Evolutionary conservation across 2,113 vertebrate species (phyloP).

Genomic region (Aegypius monachus): DNA sequence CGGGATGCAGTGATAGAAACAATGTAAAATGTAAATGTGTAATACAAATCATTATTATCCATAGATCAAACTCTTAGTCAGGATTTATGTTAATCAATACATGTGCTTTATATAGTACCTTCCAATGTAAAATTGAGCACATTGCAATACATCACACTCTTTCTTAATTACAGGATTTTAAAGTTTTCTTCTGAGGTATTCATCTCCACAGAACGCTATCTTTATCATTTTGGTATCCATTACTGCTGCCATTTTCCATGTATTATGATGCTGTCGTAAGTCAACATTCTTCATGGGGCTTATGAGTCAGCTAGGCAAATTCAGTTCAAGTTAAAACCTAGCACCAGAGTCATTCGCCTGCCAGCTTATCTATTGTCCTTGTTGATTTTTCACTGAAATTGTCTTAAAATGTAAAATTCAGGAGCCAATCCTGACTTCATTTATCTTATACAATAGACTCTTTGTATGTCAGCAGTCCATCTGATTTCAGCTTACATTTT

Average conservation of each 20-base stretch:
- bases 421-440: not conserved
- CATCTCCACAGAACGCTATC: not conserved
- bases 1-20: not conserved
- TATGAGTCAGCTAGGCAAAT: not conserved
- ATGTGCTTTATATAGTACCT: not conserved
- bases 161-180: constrained; percentile 12
- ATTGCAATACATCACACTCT: not conserved
- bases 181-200: constrained; percentile 16
- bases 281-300: not conserved
- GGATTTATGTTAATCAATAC: constrained; percentile 46
- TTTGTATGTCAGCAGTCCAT: not conserved
- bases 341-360: not conserved
- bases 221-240: constrained; percentile 7
- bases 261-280: not conserved
- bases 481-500: not conserved
- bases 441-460: not conserved
- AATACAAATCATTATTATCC: not conserved
- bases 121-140: not conserved
- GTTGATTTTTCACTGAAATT: not conserved
- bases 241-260: not conserved
- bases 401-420: not conserved
- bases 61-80: not conserved
- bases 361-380: not conserved
- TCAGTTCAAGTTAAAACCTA: not conserved
- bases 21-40: not conserved